Evolutionary conservation across 2,113 vertebrate genomes (phyloP), one percentile per base, ranked within the genome.

Genomic region (Mixornis gularis): DNA sequence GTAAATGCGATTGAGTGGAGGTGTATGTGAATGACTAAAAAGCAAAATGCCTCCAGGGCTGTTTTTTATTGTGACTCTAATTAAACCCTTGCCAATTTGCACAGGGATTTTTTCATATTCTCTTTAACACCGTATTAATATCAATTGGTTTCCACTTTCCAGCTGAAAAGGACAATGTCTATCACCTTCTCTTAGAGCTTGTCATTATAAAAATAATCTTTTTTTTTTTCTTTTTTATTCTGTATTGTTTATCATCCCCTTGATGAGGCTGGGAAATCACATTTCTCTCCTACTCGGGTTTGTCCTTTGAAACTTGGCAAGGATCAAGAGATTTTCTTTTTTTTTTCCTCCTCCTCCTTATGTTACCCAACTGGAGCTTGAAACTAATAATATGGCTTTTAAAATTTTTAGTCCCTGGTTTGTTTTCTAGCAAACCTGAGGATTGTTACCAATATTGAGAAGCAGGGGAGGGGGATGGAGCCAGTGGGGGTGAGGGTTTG

Each of bases 71-170:
- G 63, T 58, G 72, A 90, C 94, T 94, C 96, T 97, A 97, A 97
- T 97, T 97, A 98, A 97, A 94, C 97, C 97, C 97, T 96, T 95
- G 97, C 97, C 96, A 94, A 93, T 97, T 95, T 96, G 94, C 91
- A 92, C 80, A 21, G 63, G 32, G 85, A 41, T 38, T 90, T 89
- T 81, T 94, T 73, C 41, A 29, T 92, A 91, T 91, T 95, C 95
- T 94, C 43, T 72, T 91, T 95, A 96, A 94, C 94, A 90, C 87
- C 17, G 0, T 59, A 81, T 95, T 96, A 92, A 91, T 96, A 97
- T 96, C 97, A 85, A 69, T 90, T 90, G 92, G 76, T 94, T 94
- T 89, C 88, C 36, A 40, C 77, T 93, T 95, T 95, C 93, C 89
- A 83, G 91, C 95, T 94, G 94, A 94, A 95, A 97, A 92, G 95